Evolutionary conservation across 1,140 invertebrate species (phyloP).

Genomic region (Lethocerus indicus): DNA sequence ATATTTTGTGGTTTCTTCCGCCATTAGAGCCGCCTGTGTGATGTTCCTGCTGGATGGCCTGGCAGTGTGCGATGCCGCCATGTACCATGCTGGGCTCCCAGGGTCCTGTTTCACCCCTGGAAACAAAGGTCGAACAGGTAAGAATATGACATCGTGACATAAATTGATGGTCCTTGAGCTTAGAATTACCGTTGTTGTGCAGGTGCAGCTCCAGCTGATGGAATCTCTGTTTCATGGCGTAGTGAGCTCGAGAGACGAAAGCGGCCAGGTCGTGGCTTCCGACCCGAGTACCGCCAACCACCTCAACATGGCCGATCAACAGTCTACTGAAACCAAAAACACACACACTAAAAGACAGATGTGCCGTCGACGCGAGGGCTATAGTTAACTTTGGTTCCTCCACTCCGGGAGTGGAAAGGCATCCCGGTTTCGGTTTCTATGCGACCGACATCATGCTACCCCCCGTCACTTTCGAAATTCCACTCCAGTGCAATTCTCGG

Average conservation of each 20-base stretch:
- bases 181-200: conserved; percentile 21
- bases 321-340: too few relatives aligned
- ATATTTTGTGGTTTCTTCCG: conserved; percentile 32
- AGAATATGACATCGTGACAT: neutral
- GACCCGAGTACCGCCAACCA: too few relatives aligned
- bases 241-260: conserved; percentile 21
- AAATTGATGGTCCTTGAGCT: neutral
- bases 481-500: too few relatives aligned
- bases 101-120: conserved; percentile 25
- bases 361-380: too few relatives aligned
- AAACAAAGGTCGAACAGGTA: neutral
- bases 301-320: too few relatives aligned
- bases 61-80: conserved; percentile 29
- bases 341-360: too few relatives aligned
- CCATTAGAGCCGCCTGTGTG: conserved; percentile 28
- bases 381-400: too few relatives aligned
- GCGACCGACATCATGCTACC: too few relatives aligned
- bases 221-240: conserved; percentile 22
- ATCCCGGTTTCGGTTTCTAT: too few relatives aligned
- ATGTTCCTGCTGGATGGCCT: conserved; percentile 30
- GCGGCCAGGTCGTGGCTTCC: conserved; percentile 25
- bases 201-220: conserved; percentile 24
- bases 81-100: conserved; percentile 32
- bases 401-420: too few relatives aligned
- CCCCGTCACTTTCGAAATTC: too few relatives aligned